phyloP scores from a whole-genome alignment of 2,797 vertebrate species.

The Somateria mollissima region DNA sequence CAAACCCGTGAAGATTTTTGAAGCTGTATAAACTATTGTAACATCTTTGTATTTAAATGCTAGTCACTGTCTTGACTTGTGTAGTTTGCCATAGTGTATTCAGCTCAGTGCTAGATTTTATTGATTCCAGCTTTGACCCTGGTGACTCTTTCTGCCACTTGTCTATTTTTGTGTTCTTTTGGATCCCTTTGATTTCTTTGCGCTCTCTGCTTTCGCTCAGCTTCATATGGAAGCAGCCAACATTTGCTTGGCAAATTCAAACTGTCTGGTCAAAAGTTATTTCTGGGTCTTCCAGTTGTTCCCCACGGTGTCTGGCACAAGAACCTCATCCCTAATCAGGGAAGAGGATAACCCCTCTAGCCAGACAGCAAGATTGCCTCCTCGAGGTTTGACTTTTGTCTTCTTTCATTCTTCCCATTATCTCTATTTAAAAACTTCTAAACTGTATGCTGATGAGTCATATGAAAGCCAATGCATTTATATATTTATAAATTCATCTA shows the following conservation, averaged over 20 bases:
- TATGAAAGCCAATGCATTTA: neutral
- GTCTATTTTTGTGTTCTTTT: fast-evolving
- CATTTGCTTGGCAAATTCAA: neutral
- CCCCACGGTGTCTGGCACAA: neutral
- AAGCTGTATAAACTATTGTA: neutral
- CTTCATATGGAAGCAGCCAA: neutral
- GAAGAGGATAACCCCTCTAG: fast-evolving
- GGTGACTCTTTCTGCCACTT: neutral
- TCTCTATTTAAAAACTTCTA: neutral
- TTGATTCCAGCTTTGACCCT: neutral
- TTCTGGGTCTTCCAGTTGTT: neutral
- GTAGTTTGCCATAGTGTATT: neutral
- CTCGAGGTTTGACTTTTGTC: neutral
- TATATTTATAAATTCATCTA: neutral
- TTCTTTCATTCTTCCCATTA: neutral
- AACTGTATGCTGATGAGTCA: neutral
- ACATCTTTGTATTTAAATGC: fast-evolving
- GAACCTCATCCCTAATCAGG: neutral
- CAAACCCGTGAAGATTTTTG: neutral
- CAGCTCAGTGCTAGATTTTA: neutral
- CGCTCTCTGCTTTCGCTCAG: neutral
- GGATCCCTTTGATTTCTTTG: fast-evolving
- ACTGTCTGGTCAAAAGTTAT: neutral
- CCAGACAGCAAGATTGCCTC: fast-evolving
- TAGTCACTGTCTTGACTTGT: neutral